Conservation (phyloP, 2,888 invertebrate species). For the Lepidocyrtoides sp. region DNA sequence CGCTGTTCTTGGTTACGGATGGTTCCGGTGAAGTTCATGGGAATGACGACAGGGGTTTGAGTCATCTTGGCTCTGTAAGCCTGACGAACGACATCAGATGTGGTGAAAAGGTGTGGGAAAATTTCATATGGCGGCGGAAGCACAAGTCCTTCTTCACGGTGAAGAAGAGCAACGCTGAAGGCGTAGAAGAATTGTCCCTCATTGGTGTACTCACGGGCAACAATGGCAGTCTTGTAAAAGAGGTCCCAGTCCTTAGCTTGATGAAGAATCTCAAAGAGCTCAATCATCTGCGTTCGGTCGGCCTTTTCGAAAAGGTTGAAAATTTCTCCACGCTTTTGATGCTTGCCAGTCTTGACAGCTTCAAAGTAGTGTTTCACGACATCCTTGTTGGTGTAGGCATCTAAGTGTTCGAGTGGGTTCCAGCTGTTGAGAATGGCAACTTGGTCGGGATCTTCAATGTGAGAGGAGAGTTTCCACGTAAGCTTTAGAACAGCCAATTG, state of each 20-base stretch:
- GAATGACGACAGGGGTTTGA: slow-evolving; percentile 77
- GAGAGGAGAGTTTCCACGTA: slow-evolving; percentile 77
- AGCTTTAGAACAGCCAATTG: slow-evolving; percentile 82
- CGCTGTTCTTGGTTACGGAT: slow-evolving; percentile 88
- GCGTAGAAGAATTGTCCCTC: slow-evolving; percentile 86
- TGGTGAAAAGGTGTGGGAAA: slow-evolving; percentile 86
- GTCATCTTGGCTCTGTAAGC: slow-evolving; percentile 85
- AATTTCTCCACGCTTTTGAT: slow-evolving; percentile 77
- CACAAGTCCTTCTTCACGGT: slow-evolving; percentile 83
- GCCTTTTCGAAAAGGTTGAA: slow-evolving; percentile 85
- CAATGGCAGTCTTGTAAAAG: slow-evolving; percentile 86
- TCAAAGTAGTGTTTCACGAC: slow-evolving; percentile 73
- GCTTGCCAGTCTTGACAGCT: slow-evolving; percentile 75
- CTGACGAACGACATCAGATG: slow-evolving; percentile 85
- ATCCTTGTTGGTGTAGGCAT: slow-evolving; percentile 78
- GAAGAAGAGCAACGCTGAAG: slow-evolving; percentile 85
- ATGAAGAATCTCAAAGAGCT: slow-evolving; percentile 83
- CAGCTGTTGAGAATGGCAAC: slow-evolving; percentile 70
- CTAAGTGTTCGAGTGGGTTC: slow-evolving; percentile 77
- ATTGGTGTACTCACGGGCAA: slow-evolving; percentile 86
- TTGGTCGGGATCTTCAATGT: slow-evolving; percentile 80
- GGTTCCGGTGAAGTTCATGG: slow-evolving; percentile 86
- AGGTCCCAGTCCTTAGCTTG: slow-evolving; percentile 83
- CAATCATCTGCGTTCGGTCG: slow-evolving; percentile 83
- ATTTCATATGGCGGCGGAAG: slow-evolving; percentile 86